Evolutionary conservation across 2,797 vertebrate genomes (phyloP), one percentile per base, ranked within the genome.

Genomic region (Siniperca scherzeri): DNA sequence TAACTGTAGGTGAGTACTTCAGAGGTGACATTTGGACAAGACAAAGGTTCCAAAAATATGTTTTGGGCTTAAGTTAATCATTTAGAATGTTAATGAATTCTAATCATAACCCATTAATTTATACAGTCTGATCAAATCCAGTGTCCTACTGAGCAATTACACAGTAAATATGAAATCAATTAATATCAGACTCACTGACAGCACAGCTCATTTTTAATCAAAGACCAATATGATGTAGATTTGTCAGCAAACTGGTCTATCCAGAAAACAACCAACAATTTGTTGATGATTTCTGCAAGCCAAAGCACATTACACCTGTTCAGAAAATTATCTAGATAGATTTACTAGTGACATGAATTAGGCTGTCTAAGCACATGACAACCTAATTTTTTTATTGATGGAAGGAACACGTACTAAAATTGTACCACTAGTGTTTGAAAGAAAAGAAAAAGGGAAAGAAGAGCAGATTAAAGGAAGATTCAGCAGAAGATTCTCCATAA

Each of bases 1-100:
- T 96, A 40, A 94, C 94, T 17, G 96, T 97, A 0, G 97, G 97
- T 97, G 91, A 95, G 96, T 88, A 7, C 25, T 22, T 52, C 7
- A 57, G 27, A 12, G 1, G 44, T 8, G 50, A 1, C 25, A 22
- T 38, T 1, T 27, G 19, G 30, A 42, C 3, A 48, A 59, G 19
- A 21, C 12, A 59, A n/a, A 36, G 4, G 17, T 33, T 62, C n/a
- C 5, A 56, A 8, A 25, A n/a, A 19, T 21, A 10, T 2, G 22
- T 1, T 25, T n/a, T 38, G 7, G 3, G 70, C 14, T 27, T 22
- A 42, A 33, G 42, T 22, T 25, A 36, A 22, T 73, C 21, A 14
- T 17, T 38, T 46, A 52, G 59, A 48, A 48, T 52, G 1, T 19
- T 10, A 25, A 52, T 7, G 4, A 27, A 27, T 62, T 62, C 12